A percentile compares a stretch with the other conserved stretches of the same genome.
Evolutionary conservation across 2,888 invertebrate species (phyloP).

Genomic region (Aelia acuminata): DNA sequence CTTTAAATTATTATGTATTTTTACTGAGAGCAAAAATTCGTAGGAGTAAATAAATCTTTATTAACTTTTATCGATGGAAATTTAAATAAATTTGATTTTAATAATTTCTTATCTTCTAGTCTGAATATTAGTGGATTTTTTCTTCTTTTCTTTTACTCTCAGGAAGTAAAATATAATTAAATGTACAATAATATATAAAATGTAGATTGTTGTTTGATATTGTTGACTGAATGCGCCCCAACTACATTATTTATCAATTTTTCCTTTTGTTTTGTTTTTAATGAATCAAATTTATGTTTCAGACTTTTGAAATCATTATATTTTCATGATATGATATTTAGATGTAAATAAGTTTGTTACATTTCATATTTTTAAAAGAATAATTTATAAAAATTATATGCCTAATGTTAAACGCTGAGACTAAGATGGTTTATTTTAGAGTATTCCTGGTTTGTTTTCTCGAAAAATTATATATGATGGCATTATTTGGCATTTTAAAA

Average conservation of each 20-base stretch:
- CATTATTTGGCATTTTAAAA: slow-evolving; percentile 39
- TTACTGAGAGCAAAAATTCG: not conserved
- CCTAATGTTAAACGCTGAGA: slow-evolving; percentile 32
- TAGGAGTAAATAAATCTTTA: not conserved
- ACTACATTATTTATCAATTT: not conserved
- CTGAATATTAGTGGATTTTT: slow-evolving; percentile 20
- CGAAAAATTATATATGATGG: slow-evolving; percentile 37
- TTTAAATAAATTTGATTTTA: not conserved
- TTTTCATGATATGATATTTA: slow-evolving; percentile 47
- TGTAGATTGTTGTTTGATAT: slow-evolving; percentile 14
- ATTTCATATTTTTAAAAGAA: slow-evolving; percentile 52
- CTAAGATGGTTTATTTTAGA: slow-evolving; percentile 40
- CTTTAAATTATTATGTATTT: not conserved
- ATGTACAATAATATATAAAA: slow-evolving; percentile 21
- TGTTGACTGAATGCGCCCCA: slow-evolving; percentile 23
- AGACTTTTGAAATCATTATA: not conserved
- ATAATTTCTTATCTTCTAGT: slow-evolving; percentile 28
- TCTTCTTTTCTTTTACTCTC: slow-evolving; percentile 18
- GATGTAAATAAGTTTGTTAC: slow-evolving; percentile 42
- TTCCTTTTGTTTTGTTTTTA: not conserved
- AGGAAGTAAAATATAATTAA: slow-evolving; percentile 39
- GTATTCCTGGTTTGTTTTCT: slow-evolving; percentile 15
- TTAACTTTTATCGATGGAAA: not conserved
- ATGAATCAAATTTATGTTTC: slow-evolving; percentile 28
- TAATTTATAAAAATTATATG: slow-evolving; percentile 49